Conservation (phyloP, 2,888 invertebrate species). For the Fabriciana adippe region DNA sequence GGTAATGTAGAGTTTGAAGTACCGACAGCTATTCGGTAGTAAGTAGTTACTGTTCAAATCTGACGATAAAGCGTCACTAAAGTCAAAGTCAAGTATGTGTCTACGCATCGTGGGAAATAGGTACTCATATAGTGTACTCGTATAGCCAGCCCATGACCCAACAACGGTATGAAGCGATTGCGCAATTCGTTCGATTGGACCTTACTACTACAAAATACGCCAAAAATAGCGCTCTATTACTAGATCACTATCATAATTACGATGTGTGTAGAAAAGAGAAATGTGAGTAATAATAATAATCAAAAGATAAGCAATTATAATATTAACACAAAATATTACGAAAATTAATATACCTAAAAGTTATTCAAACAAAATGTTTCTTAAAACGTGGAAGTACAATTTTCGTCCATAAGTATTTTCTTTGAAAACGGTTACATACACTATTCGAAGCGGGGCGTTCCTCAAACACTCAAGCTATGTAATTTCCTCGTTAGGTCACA, state of each 20-base stretch:
- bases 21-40: slow-evolving; percentile 52
- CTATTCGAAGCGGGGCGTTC: slow-evolving; percentile 59
- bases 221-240: slow-evolving; percentile 1
- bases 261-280: neutral
- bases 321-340: too few species aligned
- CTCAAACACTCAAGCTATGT: slow-evolving; percentile 67
- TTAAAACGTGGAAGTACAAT: slow-evolving; percentile 13
- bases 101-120: slow-evolving; percentile 61
- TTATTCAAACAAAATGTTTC: neutral
- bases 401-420: slow-evolving; percentile 18
- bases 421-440: slow-evolving; percentile 36
- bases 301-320: too few species aligned
- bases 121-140: slow-evolving; percentile 47
- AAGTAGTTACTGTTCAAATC: slow-evolving; percentile 53
- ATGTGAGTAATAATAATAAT: neutral
- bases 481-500: slow-evolving; percentile 68
- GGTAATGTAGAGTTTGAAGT: slow-evolving; percentile 36
- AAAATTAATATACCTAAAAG: neutral
- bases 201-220: slow-evolving; percentile 64
- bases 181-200: slow-evolving; percentile 53
- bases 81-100: slow-evolving; percentile 41
- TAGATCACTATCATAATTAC: neutral
- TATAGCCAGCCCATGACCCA: slow-evolving; percentile 62
- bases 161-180: slow-evolving; percentile 62
- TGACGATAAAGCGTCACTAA: slow-evolving; percentile 48